A percentile compares a stretch with the other conserved stretches of the same genome.
Evolutionary conservation across 2,888 invertebrate genomes (phyloP).

Genomic region (Chrysina gloriosa): DNA sequence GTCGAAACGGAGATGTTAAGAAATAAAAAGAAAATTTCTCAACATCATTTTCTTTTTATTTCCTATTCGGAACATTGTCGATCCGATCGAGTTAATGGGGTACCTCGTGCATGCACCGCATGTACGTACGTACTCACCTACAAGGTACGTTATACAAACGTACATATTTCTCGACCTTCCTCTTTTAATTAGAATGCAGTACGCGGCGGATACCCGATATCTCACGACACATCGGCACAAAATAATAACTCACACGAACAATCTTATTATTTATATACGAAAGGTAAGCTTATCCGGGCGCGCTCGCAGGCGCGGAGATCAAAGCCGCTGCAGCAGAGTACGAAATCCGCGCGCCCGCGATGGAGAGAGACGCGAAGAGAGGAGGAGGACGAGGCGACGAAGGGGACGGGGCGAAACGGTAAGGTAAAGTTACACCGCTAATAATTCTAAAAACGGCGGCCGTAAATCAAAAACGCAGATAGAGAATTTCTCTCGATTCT

Average conservation of each 20-base stretch:
- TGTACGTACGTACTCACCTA: too few species aligned
- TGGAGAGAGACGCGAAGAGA: neutral
- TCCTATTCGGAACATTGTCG: too few species aligned
- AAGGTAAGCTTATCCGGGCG: slow-evolving; percentile 25
- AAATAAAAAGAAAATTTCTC: too few species aligned
- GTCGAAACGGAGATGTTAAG: too few species aligned
- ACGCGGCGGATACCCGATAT: slow-evolving; percentile 26
- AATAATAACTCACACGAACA: slow-evolving; percentile 33
- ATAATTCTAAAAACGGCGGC: slow-evolving; percentile 33
- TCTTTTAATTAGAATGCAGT: slow-evolving; percentile 7
- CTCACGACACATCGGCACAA: slow-evolving; percentile 17
- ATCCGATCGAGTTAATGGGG: too few species aligned
- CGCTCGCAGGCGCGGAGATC: slow-evolving; percentile 12
- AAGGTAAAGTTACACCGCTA: slow-evolving; percentile 30
- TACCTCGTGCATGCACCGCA: too few species aligned
- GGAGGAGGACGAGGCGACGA: neutral
- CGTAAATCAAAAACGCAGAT: slow-evolving; percentile 34
- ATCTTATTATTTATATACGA: slow-evolving; percentile 36
- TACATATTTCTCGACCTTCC: neutral
- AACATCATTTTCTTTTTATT: too few species aligned
- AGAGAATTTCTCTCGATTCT: slow-evolving; percentile 32
- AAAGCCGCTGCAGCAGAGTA: slow-evolving; percentile 6
- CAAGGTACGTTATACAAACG: too few species aligned
- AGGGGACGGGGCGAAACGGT: neutral
- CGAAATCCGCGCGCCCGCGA: neutral